Conservation (phyloP, 2,888 invertebrate genomes). For the Leptinotarsa rubiginosa region DNA sequence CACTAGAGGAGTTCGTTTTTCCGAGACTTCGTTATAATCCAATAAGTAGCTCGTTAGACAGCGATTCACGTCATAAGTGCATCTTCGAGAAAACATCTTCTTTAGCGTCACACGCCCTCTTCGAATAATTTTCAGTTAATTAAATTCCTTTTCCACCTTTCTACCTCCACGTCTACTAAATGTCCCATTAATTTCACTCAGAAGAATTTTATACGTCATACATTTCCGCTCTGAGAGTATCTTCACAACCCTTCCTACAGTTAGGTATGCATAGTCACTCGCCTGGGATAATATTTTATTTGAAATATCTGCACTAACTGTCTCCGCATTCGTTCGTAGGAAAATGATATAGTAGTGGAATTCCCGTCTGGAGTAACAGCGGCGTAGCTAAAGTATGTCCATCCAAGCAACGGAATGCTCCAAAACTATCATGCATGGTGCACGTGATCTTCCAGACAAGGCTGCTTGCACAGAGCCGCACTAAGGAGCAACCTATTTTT, state of each 20-base stretch:
- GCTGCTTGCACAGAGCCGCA: too few relatives aligned
- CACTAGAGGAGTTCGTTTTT: too few relatives aligned
- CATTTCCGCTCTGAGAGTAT: neutral
- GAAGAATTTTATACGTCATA: slow-evolving; percentile 29
- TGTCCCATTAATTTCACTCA: slow-evolving; percentile 30
- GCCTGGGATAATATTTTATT: neutral
- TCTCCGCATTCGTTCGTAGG: neutral
- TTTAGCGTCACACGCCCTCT: slow-evolving; percentile 21
- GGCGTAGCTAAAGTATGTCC: neutral
- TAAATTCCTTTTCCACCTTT: slow-evolving; percentile 35
- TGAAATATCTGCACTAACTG: neutral
- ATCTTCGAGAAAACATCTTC: neutral
- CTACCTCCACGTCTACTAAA: slow-evolving; percentile 19
- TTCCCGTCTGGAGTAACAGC: neutral
- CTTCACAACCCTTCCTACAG: neutral
- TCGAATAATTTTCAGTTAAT: slow-evolving; percentile 42
- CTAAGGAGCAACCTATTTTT: too few relatives aligned
- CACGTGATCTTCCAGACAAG: too few relatives aligned
- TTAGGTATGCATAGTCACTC: slow-evolving; percentile 14
- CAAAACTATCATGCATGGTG: too few relatives aligned
- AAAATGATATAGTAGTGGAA: slow-evolving; percentile 5
- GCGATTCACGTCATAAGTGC: neutral
- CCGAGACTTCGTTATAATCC: too few relatives aligned
- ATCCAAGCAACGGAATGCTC: too few relatives aligned
- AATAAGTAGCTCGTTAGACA: too few relatives aligned